Evolutionary conservation across 2,888 invertebrate species (phyloP).

Genomic region (Macaria liturata): DNA sequence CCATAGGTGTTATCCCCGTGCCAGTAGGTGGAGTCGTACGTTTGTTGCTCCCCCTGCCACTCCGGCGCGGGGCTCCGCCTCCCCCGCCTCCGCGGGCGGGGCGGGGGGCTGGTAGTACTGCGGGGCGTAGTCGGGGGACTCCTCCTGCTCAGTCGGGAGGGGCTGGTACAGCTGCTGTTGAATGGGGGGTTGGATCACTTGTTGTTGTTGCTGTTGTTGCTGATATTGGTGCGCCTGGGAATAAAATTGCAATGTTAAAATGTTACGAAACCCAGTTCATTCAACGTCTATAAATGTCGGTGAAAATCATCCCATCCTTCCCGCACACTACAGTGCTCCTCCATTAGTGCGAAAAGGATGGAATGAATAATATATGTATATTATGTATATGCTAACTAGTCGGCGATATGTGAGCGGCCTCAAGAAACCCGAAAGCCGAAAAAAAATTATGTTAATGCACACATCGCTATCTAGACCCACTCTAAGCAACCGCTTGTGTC

Average conservation of each 20-base stretch:
- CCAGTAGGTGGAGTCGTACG: constrained; percentile 57
- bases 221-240: constrained; percentile 45
- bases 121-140: not conserved
- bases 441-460: too few relatives aligned
- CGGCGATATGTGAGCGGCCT: too few relatives aligned
- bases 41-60: constrained; percentile 44
- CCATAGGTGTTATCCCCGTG: constrained; percentile 45
- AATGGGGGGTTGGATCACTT: not conserved
- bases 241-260: not conserved
- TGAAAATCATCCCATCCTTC: too few relatives aligned
- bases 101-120: not conserved
- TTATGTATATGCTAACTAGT: too few relatives aligned
- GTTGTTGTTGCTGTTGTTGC: constrained; percentile 31
- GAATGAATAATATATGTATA: too few relatives aligned
- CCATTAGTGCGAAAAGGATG: too few relatives aligned
- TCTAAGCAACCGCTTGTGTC: too few relatives aligned
- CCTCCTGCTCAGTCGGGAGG: not conserved
- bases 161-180: not conserved
- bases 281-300: too few relatives aligned
- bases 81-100: constrained; percentile 38
- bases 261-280: too few relatives aligned
- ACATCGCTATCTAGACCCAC: too few relatives aligned
- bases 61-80: constrained; percentile 40
- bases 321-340: too few relatives aligned
- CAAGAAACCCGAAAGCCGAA: too few relatives aligned